Conservation (phyloP, 2,797 vertebrate genomes). For the Pipistrellus kuhlii region DNA sequence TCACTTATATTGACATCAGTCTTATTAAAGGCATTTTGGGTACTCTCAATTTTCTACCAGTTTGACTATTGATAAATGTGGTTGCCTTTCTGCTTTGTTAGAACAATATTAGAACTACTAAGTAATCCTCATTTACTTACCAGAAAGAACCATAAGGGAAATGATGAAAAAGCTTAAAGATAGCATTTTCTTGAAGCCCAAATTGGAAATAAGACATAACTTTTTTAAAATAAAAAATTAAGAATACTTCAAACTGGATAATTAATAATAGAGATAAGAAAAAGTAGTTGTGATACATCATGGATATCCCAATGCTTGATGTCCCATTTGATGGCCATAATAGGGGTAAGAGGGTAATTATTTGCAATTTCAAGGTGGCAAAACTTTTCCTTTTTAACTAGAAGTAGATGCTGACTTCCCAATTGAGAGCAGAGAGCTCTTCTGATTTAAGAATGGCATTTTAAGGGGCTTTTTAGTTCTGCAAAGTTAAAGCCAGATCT, state of each 20-base stretch:
- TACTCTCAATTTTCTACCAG: conserved; percentile 53
- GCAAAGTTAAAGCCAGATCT: conserved; percentile 21
- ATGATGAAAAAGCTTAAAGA: conserved; percentile 57
- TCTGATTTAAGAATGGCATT: conserved; percentile 5
- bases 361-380: conserved; percentile 1
- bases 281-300: not conserved
- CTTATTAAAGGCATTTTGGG: conserved; percentile 52
- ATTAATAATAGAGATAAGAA: not conserved
- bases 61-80: conserved; percentile 61
- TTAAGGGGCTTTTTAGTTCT: conserved; percentile 35
- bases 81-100: conserved; percentile 49
- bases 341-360: not conserved
- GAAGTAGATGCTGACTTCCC: not conserved
- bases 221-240: not conserved
- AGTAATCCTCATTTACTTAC: conserved; percentile 70
- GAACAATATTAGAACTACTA: conserved; percentile 54
- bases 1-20: conserved; percentile 56
- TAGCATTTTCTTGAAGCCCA: conserved; percentile 46
- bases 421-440: not conserved
- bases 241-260: conserved; percentile 47
- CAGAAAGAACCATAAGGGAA: conserved; percentile 61
- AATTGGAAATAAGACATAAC: conserved; percentile 52
- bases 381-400: conserved; percentile 33
- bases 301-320: not conserved
- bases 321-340: not conserved